Base-by-base conservation (phyloP, 2,888 invertebrate species). In the Linyphia triangularis region DNA sequence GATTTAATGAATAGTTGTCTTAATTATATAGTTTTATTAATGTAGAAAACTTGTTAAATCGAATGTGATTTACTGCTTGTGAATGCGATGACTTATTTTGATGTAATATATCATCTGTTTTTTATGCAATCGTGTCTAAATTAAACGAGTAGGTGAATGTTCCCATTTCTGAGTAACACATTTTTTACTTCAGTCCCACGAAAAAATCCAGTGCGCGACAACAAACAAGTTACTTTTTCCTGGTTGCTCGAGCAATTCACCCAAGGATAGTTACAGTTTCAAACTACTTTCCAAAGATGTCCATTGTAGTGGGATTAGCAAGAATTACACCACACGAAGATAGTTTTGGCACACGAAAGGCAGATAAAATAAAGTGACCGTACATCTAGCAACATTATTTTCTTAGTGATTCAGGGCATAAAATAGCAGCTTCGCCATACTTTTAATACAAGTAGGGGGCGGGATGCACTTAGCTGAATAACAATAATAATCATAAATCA, bases 401-500 rank as follows among this genome's bases (percentile, higher is more conserved):
- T 26, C 61, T n/a, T 30, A 40, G 24, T 37, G 51, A 77, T 77
- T 77, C 59, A 77, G 77, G 59, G 37, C 77, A 77, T 77, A 77
- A 77, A 77, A 61, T 77, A 43, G 26, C 43, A 26, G 6, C 43
- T 43, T 70, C 43, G 37, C 37, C 30, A 37, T 22, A 70, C 43
- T 43, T 70, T n/a, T n/a, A 22, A 40, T 43, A 28, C 43, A 43
- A 70, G 70, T 28, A 43, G 28, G 16, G 70, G 70, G 43, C 63
- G 61, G 63, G 40, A 24, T 77, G 61, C 33, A 19, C 24, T 63
- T 22, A 30, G 19, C 67, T 67, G 33, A 67, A 73, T 57, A 16
- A 73, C 16, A 63, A 61, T 77, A 40, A 77, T 77, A 63, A 77
- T 40, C 63, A 77, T 40, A 77, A 77, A 77, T 77, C 77, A 57